These are phyloP conservation scores for Heptranchias perlo DNA, from an alignment of 2,113 vertebrate genomes.

Conservation along the genomic window DNA sequence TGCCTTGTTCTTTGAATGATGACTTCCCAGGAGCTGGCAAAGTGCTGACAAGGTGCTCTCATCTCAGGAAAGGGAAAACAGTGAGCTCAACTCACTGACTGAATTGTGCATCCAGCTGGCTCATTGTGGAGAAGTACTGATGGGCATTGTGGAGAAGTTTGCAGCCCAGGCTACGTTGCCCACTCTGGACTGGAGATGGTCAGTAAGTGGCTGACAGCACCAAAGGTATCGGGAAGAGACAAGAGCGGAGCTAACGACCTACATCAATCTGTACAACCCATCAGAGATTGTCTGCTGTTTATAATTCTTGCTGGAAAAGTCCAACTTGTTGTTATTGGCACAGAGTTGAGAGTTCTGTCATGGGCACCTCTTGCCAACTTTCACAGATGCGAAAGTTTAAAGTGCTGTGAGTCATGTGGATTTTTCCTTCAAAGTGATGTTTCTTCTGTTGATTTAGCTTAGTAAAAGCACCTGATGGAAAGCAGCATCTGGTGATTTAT, in stretches of 20 bases:
- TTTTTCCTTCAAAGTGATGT: conserved; percentile 21
- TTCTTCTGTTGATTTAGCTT: conserved; percentile 26
- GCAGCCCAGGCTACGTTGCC: not conserved
- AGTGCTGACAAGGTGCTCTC: not conserved
- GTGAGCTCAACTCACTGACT: not conserved
- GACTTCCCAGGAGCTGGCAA: not conserved
- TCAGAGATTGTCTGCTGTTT: not conserved
- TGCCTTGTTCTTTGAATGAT: not conserved
- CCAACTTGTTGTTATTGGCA: conserved; percentile 8
- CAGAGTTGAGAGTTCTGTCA: not conserved
- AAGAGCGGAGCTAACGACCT: not conserved
- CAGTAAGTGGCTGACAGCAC: not conserved
- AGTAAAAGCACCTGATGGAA: not conserved
- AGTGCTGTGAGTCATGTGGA: conserved; percentile 15
- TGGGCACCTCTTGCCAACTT: conserved; percentile 17
- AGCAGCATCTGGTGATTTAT: conserved; percentile 12
- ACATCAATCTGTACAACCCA: not conserved
- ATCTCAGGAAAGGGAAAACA: not conserved
- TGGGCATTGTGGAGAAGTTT: not conserved
- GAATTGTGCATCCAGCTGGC: not conserved
- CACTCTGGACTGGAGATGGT: not conserved
- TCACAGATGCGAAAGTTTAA: not conserved
- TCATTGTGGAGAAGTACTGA: not conserved
- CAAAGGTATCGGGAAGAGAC: not conserved
- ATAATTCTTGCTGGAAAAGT: not conserved